A percentile compares a stretch with the other conserved stretches of the same genome.
These are phyloP conservation scores for Garrulus glandarius DNA, from an alignment of 2,797 vertebrate genomes.

Conservation along the genomic window DNA sequence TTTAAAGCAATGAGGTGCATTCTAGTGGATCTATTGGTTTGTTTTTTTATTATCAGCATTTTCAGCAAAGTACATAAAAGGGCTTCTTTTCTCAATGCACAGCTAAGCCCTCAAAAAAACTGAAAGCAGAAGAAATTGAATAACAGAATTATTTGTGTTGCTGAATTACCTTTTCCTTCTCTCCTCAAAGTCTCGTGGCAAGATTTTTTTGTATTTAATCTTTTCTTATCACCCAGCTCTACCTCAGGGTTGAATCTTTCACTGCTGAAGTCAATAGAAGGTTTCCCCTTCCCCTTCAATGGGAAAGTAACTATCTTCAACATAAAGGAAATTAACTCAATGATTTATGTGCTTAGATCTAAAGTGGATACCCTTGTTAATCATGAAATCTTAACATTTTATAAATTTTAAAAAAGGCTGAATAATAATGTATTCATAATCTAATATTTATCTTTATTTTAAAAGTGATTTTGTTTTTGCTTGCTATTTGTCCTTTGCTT, in stretches of 20 bases:
- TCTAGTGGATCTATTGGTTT: neutral
- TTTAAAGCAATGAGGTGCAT: neutral
- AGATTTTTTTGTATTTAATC: neutral
- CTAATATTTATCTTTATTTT: neutral
- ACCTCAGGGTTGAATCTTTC: neutral
- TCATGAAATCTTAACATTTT: neutral
- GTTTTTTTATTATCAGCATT: neutral
- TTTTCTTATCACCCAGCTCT: neutral
- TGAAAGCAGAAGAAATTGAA: neutral
- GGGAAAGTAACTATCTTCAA: neutral
- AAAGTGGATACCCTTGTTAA: neutral
- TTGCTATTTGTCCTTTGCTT: neutral
- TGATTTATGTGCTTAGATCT: neutral
- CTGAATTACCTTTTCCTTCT: neutral
- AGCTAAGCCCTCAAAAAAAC: neutral
- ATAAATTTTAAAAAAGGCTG: neutral
- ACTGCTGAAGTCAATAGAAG: neutral
- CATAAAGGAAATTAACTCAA: neutral
- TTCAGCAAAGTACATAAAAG: neutral
- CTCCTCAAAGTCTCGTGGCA: neutral
- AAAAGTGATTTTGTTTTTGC: neutral
- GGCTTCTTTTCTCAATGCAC: neutral
- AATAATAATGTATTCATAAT: neutral
- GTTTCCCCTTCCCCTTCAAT: neutral
- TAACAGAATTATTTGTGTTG: neutral